phyloP scores from a whole-genome alignment of 2,888 invertebrate genomes.

The Onchidella celtica region DNA sequence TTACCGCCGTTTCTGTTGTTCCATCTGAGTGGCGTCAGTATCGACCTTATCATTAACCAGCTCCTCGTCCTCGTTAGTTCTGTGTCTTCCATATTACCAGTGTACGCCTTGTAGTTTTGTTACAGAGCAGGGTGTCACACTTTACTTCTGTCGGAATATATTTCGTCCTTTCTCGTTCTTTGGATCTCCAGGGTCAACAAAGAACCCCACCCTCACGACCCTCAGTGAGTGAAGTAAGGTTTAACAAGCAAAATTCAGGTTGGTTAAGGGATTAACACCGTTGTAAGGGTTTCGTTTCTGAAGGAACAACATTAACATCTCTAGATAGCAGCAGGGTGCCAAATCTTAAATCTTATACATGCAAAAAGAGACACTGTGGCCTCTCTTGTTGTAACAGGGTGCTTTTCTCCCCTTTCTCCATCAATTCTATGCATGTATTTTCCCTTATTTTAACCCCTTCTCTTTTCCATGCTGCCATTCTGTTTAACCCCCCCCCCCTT shows the following conservation, averaged over 20 bases:
- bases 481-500: neutral
- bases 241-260: too few species aligned
- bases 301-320: too few species aligned
- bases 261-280: too few species aligned
- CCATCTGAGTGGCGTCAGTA: neutral
- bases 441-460: neutral
- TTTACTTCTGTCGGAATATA: neutral
- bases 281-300: too few species aligned
- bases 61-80: neutral
- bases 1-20: neutral
- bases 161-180: neutral
- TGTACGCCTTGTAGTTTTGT: neutral
- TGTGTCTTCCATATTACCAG: neutral
- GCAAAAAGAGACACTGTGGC: too few species aligned
- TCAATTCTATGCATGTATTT: conserved; percentile 2
- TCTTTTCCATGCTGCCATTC: neutral
- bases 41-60: neutral
- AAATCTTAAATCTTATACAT: too few species aligned
- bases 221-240: too few species aligned
- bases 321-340: too few species aligned
- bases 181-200: too few species aligned
- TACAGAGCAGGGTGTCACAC: neutral
- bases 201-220: too few species aligned
- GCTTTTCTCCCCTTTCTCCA: too few species aligned
- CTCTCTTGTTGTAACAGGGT: too few species aligned